phyloP scores from a whole-genome alignment of 2,797 vertebrate genomes.

The Antrozous pallidus region DNA sequence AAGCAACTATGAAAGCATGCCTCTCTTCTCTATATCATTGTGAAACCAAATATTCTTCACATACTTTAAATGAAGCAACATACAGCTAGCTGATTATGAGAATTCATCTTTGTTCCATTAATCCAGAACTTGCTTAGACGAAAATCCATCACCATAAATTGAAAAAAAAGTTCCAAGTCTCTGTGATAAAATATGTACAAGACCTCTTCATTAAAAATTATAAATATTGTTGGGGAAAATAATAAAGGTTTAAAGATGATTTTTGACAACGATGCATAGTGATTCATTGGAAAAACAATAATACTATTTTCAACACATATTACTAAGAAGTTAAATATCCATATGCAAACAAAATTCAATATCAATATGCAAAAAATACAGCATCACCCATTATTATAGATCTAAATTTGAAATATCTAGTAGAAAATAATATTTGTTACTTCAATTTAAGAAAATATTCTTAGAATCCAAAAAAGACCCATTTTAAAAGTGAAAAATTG shows the following conservation, averaged over 20 bases:
- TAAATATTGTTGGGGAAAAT: neutral
- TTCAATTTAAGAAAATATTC: neutral
- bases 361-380: neutral
- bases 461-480: neutral
- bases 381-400: neutral
- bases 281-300: neutral
- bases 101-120: neutral
- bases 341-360: neutral
- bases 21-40: neutral
- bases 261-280: neutral
- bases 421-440: neutral
- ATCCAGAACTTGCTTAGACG: neutral
- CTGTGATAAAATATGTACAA: neutral
- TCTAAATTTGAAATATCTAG: neutral
- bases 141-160: neutral
- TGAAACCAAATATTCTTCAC: neutral
- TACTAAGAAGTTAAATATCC: neutral
- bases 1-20: neutral
- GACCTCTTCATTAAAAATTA: neutral
- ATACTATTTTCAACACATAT: neutral
- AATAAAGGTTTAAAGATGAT: neutral
- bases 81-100: neutral
- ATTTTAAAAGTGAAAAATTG: neutral
- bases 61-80: neutral
- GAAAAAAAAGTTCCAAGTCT: neutral